These are phyloP conservation scores for Linepithema humile DNA, from an alignment of 1,140 invertebrate genomes.

Conservation along the genomic window DNA sequence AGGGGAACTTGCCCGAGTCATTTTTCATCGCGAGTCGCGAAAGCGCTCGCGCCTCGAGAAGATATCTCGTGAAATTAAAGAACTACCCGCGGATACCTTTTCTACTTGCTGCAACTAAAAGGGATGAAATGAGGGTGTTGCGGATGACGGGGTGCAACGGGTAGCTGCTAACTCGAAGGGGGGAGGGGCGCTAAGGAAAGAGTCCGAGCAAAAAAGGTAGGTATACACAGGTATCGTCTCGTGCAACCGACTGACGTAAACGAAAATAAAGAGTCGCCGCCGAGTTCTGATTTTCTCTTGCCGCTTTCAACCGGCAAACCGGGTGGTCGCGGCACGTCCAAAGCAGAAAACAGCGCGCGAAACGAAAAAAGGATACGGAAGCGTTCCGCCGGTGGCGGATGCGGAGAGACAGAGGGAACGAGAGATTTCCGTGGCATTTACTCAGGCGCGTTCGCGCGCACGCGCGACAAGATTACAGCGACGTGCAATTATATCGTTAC, in stretches of 20 bases:
- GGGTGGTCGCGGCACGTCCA: background rate
- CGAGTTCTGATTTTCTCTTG: conserved; percentile 40
- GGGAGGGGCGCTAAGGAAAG: background rate
- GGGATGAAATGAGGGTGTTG: background rate
- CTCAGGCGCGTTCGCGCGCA: conserved; percentile 27
- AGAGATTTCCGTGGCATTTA: conserved; percentile 41
- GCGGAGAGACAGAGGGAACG: background rate
- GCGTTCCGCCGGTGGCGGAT: background rate
- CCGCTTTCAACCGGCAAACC: background rate
- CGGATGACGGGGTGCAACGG: background rate
- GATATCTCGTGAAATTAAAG: conserved; percentile 62
- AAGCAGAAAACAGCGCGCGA: background rate
- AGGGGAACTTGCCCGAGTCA: conserved; percentile 56
- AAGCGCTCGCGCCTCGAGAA: background rate
- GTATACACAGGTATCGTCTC: conserved; percentile 13
- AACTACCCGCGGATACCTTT: conserved; percentile 35
- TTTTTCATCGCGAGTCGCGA: conserved; percentile 60
- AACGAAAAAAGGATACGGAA: background rate
- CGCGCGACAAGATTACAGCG: conserved; percentile 48
- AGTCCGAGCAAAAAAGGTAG: background rate
- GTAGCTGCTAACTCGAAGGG: background rate
- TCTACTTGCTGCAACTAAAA: conserved; percentile 30
- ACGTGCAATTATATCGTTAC: conserved; percentile 55
- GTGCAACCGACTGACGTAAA: conserved; percentile 41
- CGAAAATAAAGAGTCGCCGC: conserved; percentile 57